A percentile compares a stretch with the other conserved stretches of the same genome.
These are phyloP conservation scores for Pogona vitticeps DNA, from an alignment of 2,113 vertebrate genomes.

Conservation along the genomic window DNA sequence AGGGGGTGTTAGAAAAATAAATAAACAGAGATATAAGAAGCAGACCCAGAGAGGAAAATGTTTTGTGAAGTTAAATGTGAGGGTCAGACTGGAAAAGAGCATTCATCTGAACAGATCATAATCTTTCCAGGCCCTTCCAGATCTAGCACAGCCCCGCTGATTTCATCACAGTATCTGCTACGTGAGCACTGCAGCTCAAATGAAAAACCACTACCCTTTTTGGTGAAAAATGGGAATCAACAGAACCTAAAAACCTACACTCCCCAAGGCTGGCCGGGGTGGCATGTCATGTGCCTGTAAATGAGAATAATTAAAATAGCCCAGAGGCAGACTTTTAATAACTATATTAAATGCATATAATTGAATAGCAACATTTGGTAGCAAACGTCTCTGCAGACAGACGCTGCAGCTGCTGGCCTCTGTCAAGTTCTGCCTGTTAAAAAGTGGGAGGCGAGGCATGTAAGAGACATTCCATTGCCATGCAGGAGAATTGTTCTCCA, in stretches of 20 bases:
- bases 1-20: background rate
- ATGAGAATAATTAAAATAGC: constrained; percentile 33
- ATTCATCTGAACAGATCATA: background rate
- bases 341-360: constrained; percentile 28
- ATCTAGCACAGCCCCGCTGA: background rate
- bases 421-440: constrained; percentile 5
- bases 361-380: background rate
- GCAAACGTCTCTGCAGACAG: background rate
- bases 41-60: background rate
- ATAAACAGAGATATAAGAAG: background rate
- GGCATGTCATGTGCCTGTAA: background rate
- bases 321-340: constrained; percentile 39
- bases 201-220: background rate
- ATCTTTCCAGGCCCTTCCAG: background rate
- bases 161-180: background rate
- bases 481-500: rapidly evolving
- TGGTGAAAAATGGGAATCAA: background rate
- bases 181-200: background rate
- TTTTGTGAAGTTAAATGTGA: background rate
- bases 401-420: background rate
- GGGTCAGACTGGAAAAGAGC: background rate
- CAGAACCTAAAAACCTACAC: background rate
- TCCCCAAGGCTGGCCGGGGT: background rate
- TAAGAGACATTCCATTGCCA: rapidly evolving
- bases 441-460: constrained; percentile 11